phyloP scores from a whole-genome alignment of 2,113 vertebrate species.

The Hippocampus barbouri region DNA sequence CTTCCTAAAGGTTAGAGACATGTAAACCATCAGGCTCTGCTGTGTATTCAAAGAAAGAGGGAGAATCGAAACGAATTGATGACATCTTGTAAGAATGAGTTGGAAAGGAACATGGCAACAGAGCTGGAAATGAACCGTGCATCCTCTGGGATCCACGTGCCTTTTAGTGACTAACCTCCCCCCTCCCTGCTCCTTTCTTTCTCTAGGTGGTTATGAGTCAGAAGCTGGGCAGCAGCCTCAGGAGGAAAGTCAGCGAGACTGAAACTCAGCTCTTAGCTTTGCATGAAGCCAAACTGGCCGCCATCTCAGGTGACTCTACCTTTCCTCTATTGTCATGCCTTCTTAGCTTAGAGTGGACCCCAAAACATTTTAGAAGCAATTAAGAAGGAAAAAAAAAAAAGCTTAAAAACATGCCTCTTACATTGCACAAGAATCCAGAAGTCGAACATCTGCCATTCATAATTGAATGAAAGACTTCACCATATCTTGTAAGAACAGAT shows the following conservation, averaged over 20 bases:
- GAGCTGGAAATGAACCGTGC: constrained; percentile 49
- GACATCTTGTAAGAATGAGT: constrained; percentile 45
- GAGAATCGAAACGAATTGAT: constrained; percentile 42
- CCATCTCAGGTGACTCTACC: constrained; percentile 69
- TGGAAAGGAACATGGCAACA: constrained; percentile 48
- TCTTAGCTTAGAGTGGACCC: constrained; percentile 31
- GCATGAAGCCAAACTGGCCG: constrained; percentile 84
- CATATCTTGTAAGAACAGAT: no score
- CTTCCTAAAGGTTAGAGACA: constrained; percentile 58
- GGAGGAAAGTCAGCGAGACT: constrained; percentile 80
- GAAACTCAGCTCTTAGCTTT: constrained; percentile 81
- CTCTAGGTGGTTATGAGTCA: constrained; percentile 81
- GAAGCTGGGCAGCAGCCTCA: constrained; percentile 79
- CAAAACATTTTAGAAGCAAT: neutral
- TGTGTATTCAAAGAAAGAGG: constrained; percentile 42
- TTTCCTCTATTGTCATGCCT: constrained; percentile 27
- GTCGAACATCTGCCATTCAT: neutral
- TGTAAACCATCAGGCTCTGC: constrained; percentile 38
- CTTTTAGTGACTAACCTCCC: constrained; percentile 36
- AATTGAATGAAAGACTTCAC: neutral
- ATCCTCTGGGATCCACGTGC: constrained; percentile 56
- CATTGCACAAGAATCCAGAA: neutral
- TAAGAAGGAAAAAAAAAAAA: neutral
- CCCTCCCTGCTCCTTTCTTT: constrained; percentile 34
- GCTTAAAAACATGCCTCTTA: no score